Percentiles rank a stretch among this genome's conserved stretches.
Evolutionary conservation across 2,113 vertebrate genomes (phyloP).

Genomic region (Clupea harengus): DNA sequence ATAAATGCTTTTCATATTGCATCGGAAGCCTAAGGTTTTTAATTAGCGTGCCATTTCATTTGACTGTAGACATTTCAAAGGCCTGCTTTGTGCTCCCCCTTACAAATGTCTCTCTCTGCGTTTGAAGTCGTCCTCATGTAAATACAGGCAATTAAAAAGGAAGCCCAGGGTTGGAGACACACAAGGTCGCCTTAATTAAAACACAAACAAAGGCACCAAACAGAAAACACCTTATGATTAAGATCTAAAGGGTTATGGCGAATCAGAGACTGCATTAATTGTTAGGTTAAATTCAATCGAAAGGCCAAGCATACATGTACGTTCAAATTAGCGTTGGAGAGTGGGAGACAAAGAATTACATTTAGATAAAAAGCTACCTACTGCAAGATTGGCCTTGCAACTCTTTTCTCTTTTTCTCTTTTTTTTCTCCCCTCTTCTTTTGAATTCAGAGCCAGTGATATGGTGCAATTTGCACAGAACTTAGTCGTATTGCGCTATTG

Average conservation of each 20-base stretch:
- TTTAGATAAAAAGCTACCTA: slow-evolving; percentile 57
- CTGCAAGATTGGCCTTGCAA: slow-evolving; percentile 64
- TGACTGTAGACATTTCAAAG: slow-evolving; percentile 90
- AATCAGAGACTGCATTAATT: slow-evolving; percentile 87
- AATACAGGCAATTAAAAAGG: slow-evolving; percentile 93
- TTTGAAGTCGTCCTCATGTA: slow-evolving; percentile 96
- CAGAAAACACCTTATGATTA: slow-evolving; percentile 87
- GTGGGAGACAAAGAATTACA: slow-evolving; percentile 59
- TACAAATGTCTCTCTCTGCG: slow-evolving; percentile 88
- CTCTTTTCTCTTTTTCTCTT: not conserved
- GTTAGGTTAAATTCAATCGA: slow-evolving; percentile 85
- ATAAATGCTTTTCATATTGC: slow-evolving; percentile 80
- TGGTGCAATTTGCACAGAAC: slow-evolving; percentile 44
- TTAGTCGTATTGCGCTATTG: slow-evolving; percentile 2
- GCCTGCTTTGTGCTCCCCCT: slow-evolving; percentile 85
- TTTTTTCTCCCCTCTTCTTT: slow-evolving; percentile 37
- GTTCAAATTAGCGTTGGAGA: slow-evolving; percentile 76
- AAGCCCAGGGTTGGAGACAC: slow-evolving; percentile 83
- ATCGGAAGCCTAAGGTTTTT: slow-evolving; percentile 82
- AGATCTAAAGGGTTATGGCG: slow-evolving; percentile 90
- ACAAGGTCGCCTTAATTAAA: slow-evolving; percentile 95
- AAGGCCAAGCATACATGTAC: slow-evolving; percentile 78
- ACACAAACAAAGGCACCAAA: slow-evolving; percentile 91
- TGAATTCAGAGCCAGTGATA: slow-evolving; percentile 50
- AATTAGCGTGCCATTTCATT: slow-evolving; percentile 88